Evolutionary conservation across 2,888 invertebrate genomes (phyloP), one percentile per base, ranked within the genome.

Genomic region (Rhynchonema sp.): DNA sequence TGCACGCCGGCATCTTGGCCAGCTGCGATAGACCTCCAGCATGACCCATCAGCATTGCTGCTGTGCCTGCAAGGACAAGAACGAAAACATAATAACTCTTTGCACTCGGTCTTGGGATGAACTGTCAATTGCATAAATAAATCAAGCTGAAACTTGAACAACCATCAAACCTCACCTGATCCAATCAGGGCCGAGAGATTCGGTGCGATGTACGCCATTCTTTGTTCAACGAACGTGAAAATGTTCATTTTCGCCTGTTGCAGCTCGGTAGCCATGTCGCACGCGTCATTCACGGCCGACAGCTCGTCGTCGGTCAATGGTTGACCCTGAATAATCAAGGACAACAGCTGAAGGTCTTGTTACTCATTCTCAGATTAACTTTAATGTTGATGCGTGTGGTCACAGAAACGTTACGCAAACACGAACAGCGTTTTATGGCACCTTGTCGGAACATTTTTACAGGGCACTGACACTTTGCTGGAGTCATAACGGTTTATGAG

Each of bases 121-220:
- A n/a, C n/a, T n/a, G n/a, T n/a, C n/a, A n/a, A n/a, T n/a, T n/a
- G 17, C 6, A 38, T 38, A 38, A 38, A 38, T 13, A 38, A 38
- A 38, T 38, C 38, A 38, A 17, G n/a, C n/a, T n/a, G n/a, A n/a
- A n/a, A n/a, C n/a, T n/a, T n/a, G n/a, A n/a, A n/a, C n/a, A n/a
- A n/a, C n/a, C n/a, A n/a, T n/a, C 86, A 87, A 25, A 87, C 65
- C 25, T 64, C 63, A 1, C 63, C 87, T 28, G 91, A 87, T 25
- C 86, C 96, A 61, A 96, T 85, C 72, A 99, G 91, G 65, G 85
- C 83, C 0, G 94, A 91, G 46, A 98, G 80, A 76, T 99, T 99
- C 13, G 98, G 98, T 1, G 98, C 98, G 70, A 99, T 96, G 71
- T 92, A 91, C 3, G 91, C 85, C 98, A 98, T 99, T 68, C 96